These are phyloP conservation scores for Lepidocyrtoides sp. DNA, from an alignment of 2,888 invertebrate genomes.

Conservation along the genomic window DNA sequence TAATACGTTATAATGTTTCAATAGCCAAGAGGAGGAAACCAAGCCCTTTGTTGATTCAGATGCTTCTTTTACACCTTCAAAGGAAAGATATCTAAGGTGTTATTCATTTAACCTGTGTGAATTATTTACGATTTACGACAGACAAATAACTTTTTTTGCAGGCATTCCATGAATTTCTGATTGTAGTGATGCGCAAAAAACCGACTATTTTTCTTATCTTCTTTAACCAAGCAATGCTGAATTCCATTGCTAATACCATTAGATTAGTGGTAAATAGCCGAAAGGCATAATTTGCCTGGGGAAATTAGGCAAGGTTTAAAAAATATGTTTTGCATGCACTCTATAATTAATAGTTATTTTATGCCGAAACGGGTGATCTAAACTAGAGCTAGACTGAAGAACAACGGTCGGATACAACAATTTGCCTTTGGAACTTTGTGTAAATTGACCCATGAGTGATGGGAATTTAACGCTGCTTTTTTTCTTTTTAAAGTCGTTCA, in stretches of 20 bases:
- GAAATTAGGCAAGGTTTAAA: not conserved
- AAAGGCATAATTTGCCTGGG: not conserved
- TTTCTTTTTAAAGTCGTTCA: not conserved
- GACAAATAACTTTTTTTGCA: not conserved
- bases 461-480: not conserved
- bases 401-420: not conserved
- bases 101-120: not conserved
- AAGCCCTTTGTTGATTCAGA: conserved; percentile 35
- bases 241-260: not conserved
- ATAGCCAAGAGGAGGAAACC: conserved; percentile 14
- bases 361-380: not conserved
- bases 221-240: too few relatives aligned
- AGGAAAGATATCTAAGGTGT: not conserved
- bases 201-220: too few relatives aligned
- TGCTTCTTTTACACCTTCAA: not conserved
- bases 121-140: too few relatives aligned
- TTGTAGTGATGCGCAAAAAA: not conserved
- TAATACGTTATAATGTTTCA: too few relatives aligned
- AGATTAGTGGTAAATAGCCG: not conserved
- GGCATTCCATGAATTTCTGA: not conserved
- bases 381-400: not conserved
- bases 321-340: not conserved
- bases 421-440: not conserved
- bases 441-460: not conserved
- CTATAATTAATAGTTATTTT: conserved; percentile 21